These are phyloP conservation scores for Heteromurus nitidus DNA, from an alignment of 2,888 invertebrate species.

Conservation along the genomic window DNA sequence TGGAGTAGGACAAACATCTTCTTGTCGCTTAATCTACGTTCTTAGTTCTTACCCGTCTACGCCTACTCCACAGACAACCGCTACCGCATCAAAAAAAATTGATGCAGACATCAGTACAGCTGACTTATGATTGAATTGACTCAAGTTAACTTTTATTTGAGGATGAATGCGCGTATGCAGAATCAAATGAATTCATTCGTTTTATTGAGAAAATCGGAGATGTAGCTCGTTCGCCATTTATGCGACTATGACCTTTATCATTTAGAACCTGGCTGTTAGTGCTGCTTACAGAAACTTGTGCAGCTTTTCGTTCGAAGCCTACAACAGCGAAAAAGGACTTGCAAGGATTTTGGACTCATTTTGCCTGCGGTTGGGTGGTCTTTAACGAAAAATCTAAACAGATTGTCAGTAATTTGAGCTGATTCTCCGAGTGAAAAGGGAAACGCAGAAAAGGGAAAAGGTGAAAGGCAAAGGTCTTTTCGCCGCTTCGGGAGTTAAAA, in stretches of 20 bases:
- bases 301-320: not conserved
- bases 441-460: not conserved
- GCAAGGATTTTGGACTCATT: not conserved
- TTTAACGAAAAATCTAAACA: slow-evolving; percentile 15
- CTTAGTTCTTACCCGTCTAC: too few relatives aligned
- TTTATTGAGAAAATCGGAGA: too few relatives aligned
- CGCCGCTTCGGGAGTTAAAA: too few relatives aligned
- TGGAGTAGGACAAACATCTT: too few relatives aligned
- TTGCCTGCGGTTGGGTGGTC: not conserved
- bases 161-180: too few relatives aligned
- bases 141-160: too few relatives aligned
- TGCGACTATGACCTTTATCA: not conserved
- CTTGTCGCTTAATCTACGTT: too few relatives aligned
- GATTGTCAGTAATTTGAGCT: slow-evolving; percentile 32
- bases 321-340: not conserved
- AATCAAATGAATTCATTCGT: too few relatives aligned
- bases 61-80: too few relatives aligned
- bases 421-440: slow-evolving; percentile 22
- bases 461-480: slow-evolving; percentile 3
- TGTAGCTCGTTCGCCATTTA: not conserved
- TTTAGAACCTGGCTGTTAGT: not conserved
- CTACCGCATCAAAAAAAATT: too few relatives aligned
- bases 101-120: too few relatives aligned
- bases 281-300: not conserved
- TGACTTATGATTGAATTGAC: too few relatives aligned